phyloP scores from a whole-genome alignment of 2,113 vertebrate species.

The Edolisoma coerulescens region DNA sequence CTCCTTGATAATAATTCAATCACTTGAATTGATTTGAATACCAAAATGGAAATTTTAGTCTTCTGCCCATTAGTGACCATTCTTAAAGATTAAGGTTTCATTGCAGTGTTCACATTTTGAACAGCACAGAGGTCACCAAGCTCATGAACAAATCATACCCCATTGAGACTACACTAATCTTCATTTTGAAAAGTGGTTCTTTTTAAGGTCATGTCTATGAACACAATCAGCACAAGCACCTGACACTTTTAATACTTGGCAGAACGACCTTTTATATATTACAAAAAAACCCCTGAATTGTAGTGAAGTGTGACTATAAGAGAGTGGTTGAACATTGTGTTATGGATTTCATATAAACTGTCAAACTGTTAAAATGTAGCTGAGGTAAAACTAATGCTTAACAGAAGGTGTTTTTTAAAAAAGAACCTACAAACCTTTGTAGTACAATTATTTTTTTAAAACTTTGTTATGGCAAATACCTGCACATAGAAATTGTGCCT shows the following conservation, averaged over 20 bases:
- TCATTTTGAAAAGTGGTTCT: neutral
- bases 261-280: neutral
- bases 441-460: fast-evolving
- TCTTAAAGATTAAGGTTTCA: neutral
- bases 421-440: neutral
- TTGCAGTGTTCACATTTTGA: neutral
- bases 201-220: neutral
- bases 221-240: neutral
- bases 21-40: neutral
- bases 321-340: neutral
- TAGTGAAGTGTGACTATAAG: neutral
- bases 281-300: neutral
- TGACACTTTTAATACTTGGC: neutral
- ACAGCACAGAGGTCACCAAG: neutral
- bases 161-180: neutral
- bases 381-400: neutral
- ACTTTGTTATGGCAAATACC: neutral
- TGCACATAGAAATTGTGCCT: neutral
- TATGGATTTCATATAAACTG: neutral
- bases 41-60: neutral
- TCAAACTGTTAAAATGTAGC: neutral
- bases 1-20: neutral
- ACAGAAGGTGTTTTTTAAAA: neutral
- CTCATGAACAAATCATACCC: neutral
- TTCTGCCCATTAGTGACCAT: neutral